Base-by-base conservation (phyloP, 2,113 vertebrate genomes). In the Lampris incognitus region DNA sequence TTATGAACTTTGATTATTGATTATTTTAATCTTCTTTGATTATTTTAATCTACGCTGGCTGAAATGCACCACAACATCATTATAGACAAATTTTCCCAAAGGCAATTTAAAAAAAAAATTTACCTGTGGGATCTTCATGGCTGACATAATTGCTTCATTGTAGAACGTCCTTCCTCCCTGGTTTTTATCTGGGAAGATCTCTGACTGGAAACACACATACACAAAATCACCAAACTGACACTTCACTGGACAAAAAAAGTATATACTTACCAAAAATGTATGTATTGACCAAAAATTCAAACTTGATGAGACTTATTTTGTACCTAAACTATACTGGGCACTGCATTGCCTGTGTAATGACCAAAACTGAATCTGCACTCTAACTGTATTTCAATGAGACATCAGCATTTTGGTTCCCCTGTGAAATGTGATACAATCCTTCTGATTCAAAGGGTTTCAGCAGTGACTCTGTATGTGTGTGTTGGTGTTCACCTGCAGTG, bases 51-150 rank as follows among this genome's bases (percentile, higher is more conserved):
- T 24, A 24, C 24, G 24, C 24, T 24, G 24, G 24, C 24, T 24
- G 24, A 24, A 24, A 24, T 24, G 24, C 24, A 24, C 24, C 24
- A 24, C 24, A 24, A 24, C 24, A 24, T 24, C 24, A 24, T 24
- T 24, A 24, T 24, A 24, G 24, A 24, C 24, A 24, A 24, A 24
- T 24, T 24, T 41, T 54, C 24, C n/a, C 46, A 37, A 2, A 8
- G 50, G 24, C 6, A 48, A 38, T 52, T 52, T 24, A 0, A 24
- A 24, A 24, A 24, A 24, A 24, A 24, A 24, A 24, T 24, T 82
- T 88, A 97, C 96, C 96, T 96, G 96, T 8, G 96, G 93, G 87
- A 97, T 95, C 72, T 92, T 93, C 94, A 95, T 88, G 64, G 96
- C 94, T 68, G 95, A 96, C 95, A 96, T 96, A 62, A 96, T 75